Percentiles rank a stretch among this genome's conserved stretches.
These are phyloP conservation scores for Oreochromis spilurus DNA, from an alignment of 2,113 vertebrate genomes.

Conservation along the genomic window DNA sequence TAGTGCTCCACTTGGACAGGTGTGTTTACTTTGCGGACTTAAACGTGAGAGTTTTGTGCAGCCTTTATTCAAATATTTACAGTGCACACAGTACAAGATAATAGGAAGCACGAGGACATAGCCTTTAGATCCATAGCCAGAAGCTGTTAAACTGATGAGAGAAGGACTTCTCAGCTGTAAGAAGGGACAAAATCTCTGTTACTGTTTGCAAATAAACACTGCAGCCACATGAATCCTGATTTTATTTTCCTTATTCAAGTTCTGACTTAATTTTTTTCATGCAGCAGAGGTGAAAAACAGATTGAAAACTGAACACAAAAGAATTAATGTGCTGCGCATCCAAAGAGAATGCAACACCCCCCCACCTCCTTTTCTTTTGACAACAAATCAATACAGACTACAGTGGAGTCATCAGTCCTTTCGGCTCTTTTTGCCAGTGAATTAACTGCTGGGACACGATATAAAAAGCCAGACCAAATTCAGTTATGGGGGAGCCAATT, in stretches of 20 bases:
- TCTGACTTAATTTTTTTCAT: background rate
- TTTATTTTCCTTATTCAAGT: background rate
- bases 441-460: conserved; percentile 23
- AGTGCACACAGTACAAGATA: conserved; percentile 19
- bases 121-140: conserved; percentile 18
- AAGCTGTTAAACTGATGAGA: conserved; percentile 46
- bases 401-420: conserved; percentile 16
- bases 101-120: conserved; percentile 28
- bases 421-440: background rate
- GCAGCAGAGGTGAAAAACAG: background rate
- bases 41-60: conserved; percentile 37
- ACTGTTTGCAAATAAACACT: background rate
- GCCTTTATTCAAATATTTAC: conserved; percentile 58
- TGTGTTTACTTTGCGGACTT: conserved; percentile 52
- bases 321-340: conserved; percentile 11
- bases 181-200: conserved; percentile 6
- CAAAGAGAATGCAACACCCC: conserved; percentile 7
- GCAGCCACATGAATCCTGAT: background rate
- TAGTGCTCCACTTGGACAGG: conserved; percentile 51
- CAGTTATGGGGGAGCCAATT: background rate
- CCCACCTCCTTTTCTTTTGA: background rate
- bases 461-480: conserved; percentile 1
- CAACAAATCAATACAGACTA: conserved; percentile 56
- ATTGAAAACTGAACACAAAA: background rate
- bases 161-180: background rate